Base-by-base conservation (phyloP, 1,140 invertebrate species). In the Drosophila tsacasi region DNA sequence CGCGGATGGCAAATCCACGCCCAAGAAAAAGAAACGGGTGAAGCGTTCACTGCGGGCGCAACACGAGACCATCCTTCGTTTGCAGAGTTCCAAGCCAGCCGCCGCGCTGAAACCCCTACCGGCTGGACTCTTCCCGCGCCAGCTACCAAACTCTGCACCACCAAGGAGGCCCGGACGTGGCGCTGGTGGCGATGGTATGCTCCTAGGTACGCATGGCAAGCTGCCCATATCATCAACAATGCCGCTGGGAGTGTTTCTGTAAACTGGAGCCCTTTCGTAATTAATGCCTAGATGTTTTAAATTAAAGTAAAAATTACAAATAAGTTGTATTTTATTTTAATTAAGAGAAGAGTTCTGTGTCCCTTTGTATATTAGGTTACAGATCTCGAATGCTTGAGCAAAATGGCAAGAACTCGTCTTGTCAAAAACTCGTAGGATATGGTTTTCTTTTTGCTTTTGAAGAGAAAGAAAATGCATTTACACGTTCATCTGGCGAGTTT, bases 1-100 rank as follows among this genome's bases (percentile, higher is more conserved):
- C 25, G 37, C 50, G 13, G 47, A 47, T 32, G 40, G 44, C 10
- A 59, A 83, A 10, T 15, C 69, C 1, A 27, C 60, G 12, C 23
- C 62, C 6, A 84, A 84, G 42, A 89, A 75, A 52, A 83, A 69
- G 12, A 85, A 80, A 17, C 81, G 84, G 1, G 12, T 59, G 9
- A 87, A 84, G 21, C 81, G 77, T 6, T 35, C 80, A 9, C 9
- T 71, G 0, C 39, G 49, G 1, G 7, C 59, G 0, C 64, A 77
- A 9, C 83, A 87, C 19, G 73, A 58, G 4, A 23, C 65, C 5
- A 87, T 84, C 6, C 23, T 87, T 0, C 52, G 66, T 17, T 19
- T 81, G 21, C 84, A 89, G 30, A 61, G 65, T 9, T 49, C 32
- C 15, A 71, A 57, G n/a, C 9, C 19, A 5, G 4, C 27, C 13